Evolutionary conservation across 2,113 vertebrate species (phyloP), one percentile per base, ranked within the genome.

Genomic region (Turdus rufiventris): DNA sequence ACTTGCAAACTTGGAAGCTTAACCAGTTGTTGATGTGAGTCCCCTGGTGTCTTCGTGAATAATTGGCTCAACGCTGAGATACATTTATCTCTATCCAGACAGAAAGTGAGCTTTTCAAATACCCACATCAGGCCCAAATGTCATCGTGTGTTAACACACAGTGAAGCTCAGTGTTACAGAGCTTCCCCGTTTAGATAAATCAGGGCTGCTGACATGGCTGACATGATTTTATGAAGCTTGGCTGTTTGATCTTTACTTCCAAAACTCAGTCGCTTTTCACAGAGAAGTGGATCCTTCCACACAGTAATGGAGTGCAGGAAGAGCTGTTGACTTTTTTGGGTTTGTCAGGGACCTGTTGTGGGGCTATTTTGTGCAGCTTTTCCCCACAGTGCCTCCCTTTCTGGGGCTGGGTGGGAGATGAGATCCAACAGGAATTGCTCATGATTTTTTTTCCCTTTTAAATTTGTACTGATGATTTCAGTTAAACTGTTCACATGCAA

Each of bases 1-100:
- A 29, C 82, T 93, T 60, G 83, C 80, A 83, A 92, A 85, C 91
- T 77, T 91, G 67, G 84, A 91, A 92, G 51, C 58, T 67, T 81
- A 73, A 78, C 61, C 83, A 61, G 57, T 84, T 94, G 74, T 93
- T 91, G 90, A 92, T 73, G 70, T 65, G 81, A 89, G 80, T 96
- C 86, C 77, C 65, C 79, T 80, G 76, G 76, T 82, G 83, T 86
- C 81, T 91, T 57, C 3, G 14, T 72, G 88, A 92, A 47, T 93
- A 91, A 88, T 88, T 92, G 71, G 43, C 58, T 91, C 47, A 63
- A 42, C 43, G 19, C 56, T 70, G 68, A 62, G 60, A 47, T 68
- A 38, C 17, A 36, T 40, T 85, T 90, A 18, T 70, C 73, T 42
- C 50, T 45, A 17, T 40, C 34, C 48, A 68, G 61, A 61, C 61